phyloP scores from a whole-genome alignment of 2,797 vertebrate genomes.

The Lepus townsendii region DNA sequence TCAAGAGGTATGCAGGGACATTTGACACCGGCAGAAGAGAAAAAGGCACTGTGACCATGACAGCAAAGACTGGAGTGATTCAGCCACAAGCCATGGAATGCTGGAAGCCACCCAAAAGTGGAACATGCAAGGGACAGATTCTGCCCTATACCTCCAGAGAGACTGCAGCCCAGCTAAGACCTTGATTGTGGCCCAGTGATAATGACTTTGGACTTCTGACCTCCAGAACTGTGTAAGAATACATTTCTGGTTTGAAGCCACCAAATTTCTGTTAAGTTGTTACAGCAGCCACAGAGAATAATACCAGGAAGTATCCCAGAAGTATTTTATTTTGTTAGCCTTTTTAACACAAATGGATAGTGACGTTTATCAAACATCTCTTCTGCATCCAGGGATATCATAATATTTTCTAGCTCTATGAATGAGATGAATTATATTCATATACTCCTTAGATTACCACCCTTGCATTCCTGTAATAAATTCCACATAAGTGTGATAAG shows the following conservation, averaged over 20 bases:
- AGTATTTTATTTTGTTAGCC: neutral
- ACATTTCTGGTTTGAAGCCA: neutral
- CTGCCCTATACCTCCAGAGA: neutral
- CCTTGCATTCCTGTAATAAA: neutral
- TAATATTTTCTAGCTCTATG: neutral
- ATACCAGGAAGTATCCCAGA: neutral
- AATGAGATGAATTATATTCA: neutral
- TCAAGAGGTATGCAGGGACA: neutral
- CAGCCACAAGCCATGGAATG: neutral
- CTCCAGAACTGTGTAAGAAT: neutral
- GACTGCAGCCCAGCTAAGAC: neutral
- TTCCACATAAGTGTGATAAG: neutral
- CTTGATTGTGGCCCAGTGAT: neutral
- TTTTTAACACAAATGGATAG: neutral
- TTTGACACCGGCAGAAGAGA: neutral
- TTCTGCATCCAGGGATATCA: neutral
- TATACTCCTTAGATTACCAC: neutral
- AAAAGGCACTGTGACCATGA: neutral
- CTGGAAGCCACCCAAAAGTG: neutral
- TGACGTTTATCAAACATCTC: neutral
- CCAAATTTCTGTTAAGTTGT: neutral
- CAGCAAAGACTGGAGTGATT: neutral
- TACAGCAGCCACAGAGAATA: neutral
- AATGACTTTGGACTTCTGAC: neutral
- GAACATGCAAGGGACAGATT: neutral